Percentiles rank a stretch among this genome's conserved stretches.
phyloP scores from a whole-genome alignment of 2,113 vertebrate species.

The Callaeas wilsoni region DNA sequence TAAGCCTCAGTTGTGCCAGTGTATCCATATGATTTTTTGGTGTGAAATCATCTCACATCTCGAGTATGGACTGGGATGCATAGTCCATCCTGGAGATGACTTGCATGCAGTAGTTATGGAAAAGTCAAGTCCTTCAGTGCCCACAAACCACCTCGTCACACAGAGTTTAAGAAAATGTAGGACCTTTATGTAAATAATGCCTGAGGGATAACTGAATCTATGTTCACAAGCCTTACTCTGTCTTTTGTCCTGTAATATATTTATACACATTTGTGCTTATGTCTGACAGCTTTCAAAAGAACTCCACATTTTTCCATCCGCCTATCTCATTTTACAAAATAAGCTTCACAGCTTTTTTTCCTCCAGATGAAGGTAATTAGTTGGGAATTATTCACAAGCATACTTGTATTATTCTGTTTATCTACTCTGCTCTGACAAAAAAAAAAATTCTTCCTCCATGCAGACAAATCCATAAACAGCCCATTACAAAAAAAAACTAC shows the following conservation, averaged over 20 bases:
- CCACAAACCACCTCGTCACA: background rate
- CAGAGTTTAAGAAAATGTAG: background rate
- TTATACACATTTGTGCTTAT: background rate
- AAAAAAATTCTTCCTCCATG: background rate
- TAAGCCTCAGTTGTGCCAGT: fast-evolving
- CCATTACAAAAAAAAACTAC: background rate
- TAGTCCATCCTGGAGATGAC: background rate
- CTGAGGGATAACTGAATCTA: background rate
- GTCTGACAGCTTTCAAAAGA: background rate
- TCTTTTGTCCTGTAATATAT: background rate
- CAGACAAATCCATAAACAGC: background rate
- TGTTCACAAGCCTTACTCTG: background rate
- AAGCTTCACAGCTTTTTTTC: background rate
- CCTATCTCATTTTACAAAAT: background rate
- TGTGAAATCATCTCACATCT: background rate
- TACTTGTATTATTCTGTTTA: background rate
- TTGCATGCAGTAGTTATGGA: background rate
- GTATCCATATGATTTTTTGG: fast-evolving
- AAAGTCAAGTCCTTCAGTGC: background rate
- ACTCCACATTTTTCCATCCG: fast-evolving
- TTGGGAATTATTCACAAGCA: background rate
- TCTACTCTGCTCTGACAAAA: background rate
- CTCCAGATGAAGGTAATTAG: background rate
- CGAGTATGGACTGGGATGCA: fast-evolving
- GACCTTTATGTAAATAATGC: background rate